phyloP scores from a whole-genome alignment of 2,113 vertebrate genomes.

The Ibidorhyncha struthersii region DNA sequence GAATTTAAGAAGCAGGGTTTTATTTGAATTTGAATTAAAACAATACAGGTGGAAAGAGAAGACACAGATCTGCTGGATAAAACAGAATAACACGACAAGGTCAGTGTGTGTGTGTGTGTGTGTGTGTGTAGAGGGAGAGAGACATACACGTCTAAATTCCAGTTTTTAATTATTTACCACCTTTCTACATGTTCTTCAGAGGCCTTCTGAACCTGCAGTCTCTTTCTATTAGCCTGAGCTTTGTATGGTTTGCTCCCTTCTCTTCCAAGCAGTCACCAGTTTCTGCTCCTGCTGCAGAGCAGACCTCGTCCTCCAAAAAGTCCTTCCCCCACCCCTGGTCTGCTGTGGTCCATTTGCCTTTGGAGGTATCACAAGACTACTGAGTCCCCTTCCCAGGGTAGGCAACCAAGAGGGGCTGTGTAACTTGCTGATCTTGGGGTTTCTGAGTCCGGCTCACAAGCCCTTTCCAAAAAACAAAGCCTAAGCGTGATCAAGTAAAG shows the following conservation, averaged over 20 bases:
- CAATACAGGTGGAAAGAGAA: neutral
- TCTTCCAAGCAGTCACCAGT: neutral
- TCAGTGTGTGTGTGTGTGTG: neutral
- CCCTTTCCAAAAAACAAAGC: neutral
- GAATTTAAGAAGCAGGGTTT: neutral
- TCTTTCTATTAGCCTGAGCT: neutral
- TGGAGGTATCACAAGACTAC: rapidly evolving
- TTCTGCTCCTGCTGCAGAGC: neutral
- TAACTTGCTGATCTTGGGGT: neutral
- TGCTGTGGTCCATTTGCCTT: neutral
- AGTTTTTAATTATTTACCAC: neutral
- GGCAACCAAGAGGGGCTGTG: neutral
- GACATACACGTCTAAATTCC: neutral
- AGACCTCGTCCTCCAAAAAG: neutral
- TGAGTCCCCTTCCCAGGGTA: neutral
- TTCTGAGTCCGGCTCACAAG: rapidly evolving
- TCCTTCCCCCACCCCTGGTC: neutral
- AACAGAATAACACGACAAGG: neutral
- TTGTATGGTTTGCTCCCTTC: neutral
- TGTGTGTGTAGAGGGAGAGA: neutral
- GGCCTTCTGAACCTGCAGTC: neutral
- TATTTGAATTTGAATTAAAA: neutral
- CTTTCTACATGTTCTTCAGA: neutral
- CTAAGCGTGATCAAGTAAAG: neutral
- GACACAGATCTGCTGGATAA: neutral